These are phyloP conservation scores for Cosmorhoe ocellata DNA, from an alignment of 2,888 invertebrate species.

Conservation along the genomic window DNA sequence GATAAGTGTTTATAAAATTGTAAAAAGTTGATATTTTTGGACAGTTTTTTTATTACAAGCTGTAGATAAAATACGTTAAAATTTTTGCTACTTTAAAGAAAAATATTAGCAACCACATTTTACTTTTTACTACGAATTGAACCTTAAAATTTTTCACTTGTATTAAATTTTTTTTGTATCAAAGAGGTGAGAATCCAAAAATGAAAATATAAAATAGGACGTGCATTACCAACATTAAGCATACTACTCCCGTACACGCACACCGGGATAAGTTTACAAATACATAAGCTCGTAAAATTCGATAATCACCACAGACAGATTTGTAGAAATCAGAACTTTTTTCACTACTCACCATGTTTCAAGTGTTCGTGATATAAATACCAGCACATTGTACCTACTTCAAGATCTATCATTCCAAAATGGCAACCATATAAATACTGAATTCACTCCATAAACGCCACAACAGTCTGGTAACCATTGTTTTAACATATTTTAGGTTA, in stretches of 20 bases:
- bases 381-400: neutral
- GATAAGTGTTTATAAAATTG: constrained; percentile 12
- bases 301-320: constrained; percentile 79
- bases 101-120: too few relatives aligned
- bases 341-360: constrained; percentile 23
- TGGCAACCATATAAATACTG: too few relatives aligned
- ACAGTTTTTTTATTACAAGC: neutral
- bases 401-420: too few relatives aligned
- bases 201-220: constrained; percentile 37
- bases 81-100: too few relatives aligned
- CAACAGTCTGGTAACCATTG: neutral
- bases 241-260: constrained; percentile 48
- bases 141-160: neutral
- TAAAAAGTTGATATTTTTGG: constrained; percentile 10
- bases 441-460: neutral
- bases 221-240: constrained; percentile 58
- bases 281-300: constrained; percentile 78
- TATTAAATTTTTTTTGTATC: too few relatives aligned
- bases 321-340: constrained; percentile 49
- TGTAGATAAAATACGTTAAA: too few relatives aligned
- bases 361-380: neutral
- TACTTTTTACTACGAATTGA: too few relatives aligned
- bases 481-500: constrained; percentile 10
- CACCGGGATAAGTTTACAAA: constrained; percentile 70
- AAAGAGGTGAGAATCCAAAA: neutral